Evolutionary conservation across 2,888 invertebrate genomes (phyloP).

Genomic region (Drosophila borborema): DNA sequence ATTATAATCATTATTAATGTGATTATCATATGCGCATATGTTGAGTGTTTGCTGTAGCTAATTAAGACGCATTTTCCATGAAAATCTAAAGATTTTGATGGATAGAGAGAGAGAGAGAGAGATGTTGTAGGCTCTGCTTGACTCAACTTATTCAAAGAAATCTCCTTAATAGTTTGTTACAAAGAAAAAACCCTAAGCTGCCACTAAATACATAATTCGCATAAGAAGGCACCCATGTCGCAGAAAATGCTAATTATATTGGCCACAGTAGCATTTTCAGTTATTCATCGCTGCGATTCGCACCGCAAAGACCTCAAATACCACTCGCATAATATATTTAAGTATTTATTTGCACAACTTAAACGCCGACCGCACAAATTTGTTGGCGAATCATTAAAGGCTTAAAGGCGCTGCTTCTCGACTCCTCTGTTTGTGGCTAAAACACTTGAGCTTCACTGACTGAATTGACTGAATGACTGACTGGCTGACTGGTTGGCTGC

Average conservation of each 20-base stretch:
- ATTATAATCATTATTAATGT: conserved; percentile 19
- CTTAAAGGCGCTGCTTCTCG: conserved; percentile 28
- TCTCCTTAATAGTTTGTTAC: neutral
- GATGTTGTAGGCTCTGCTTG: neutral
- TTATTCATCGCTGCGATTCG: conserved; percentile 28
- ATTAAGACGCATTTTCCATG: conserved; percentile 15
- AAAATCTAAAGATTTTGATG: neutral
- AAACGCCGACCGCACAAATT: conserved; percentile 40
- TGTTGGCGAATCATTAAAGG: conserved; percentile 58
- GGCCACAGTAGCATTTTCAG: neutral
- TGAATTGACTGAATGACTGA: conserved; percentile 19
- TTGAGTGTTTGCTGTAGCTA: conserved; percentile 17
- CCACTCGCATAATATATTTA: conserved; percentile 22
- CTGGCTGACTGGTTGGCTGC: conserved; percentile 8
- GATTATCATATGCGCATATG: conserved; percentile 29
- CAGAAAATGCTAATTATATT: conserved; percentile 27
- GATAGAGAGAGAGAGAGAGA: neutral
- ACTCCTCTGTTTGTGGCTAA: conserved; percentile 43
- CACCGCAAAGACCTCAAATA: conserved; percentile 31
- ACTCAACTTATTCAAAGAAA: neutral
- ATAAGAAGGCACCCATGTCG: neutral
- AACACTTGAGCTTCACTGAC: conserved; percentile 29
- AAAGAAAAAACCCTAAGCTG: neutral
- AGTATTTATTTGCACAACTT: conserved; percentile 31
- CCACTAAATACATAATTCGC: conserved; percentile 11